Conservation (phyloP, 2,797 vertebrate species). For the Eutrigla gurnardus region DNA sequence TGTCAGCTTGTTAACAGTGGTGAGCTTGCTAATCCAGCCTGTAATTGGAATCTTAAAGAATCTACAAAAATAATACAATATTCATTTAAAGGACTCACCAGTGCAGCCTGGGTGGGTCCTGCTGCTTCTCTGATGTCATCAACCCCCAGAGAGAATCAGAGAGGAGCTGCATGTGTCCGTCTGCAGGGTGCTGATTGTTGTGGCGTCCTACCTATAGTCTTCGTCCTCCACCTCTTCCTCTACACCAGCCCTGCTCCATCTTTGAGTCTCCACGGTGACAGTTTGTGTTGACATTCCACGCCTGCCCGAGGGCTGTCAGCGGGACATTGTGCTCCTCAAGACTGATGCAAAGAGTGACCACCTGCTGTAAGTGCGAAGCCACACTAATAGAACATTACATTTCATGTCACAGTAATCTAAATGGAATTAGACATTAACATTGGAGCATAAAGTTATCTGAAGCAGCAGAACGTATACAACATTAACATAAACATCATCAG, state of each 20-base stretch:
- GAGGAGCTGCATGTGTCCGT: constrained; percentile 27
- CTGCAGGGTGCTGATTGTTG: constrained; percentile 56
- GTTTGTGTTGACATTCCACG: constrained; percentile 35
- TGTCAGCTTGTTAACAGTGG: neutral
- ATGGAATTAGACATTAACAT: neutral
- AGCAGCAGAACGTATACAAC: neutral
- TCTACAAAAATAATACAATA: too few relatives aligned
- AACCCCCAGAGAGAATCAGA: constrained; percentile 34
- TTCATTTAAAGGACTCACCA: too few relatives aligned
- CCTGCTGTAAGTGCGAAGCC: constrained; percentile 9
- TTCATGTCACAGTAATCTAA: neutral
- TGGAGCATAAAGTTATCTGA: neutral
- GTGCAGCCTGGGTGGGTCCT: constrained; percentile 22
- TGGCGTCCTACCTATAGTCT: constrained; percentile 37
- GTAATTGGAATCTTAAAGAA: too few relatives aligned
- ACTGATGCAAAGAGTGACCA: constrained; percentile 35
- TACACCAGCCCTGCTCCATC: constrained; percentile 21
- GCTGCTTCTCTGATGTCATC: constrained; percentile 72
- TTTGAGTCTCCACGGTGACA: constrained; percentile 41
- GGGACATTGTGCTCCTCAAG: constrained; percentile 37
- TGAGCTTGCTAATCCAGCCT: neutral
- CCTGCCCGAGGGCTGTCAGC: constrained; percentile 42
- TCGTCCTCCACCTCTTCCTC: constrained; percentile 8
- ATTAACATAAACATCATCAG: constrained; percentile 20
- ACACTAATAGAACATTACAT: constrained; percentile 8